Evolutionary conservation across 1,140 invertebrate genomes (phyloP).

Genomic region (Cydia splendana): DNA sequence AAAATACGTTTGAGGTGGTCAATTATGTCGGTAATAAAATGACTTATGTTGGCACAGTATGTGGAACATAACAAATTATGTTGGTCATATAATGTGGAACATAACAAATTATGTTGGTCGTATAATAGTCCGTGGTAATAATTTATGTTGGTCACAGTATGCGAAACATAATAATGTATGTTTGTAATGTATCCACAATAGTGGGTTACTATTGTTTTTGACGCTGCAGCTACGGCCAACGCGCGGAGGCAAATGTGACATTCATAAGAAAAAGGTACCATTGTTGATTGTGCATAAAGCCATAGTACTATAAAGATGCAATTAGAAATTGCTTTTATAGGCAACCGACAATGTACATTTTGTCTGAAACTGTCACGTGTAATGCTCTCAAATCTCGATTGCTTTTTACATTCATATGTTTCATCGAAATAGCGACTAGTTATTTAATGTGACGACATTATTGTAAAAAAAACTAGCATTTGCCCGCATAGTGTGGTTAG

Average conservation of each 20-base stretch:
- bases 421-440: background rate
- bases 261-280: no score
- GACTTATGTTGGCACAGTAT: background rate
- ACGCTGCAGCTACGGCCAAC: background rate
- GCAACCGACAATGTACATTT: background rate
- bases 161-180: no score
- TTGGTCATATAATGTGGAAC: background rate
- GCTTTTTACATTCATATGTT: background rate
- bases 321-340: no score
- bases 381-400: background rate
- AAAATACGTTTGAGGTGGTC: background rate
- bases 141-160: background rate
- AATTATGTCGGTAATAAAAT: conserved; percentile 18
- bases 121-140: background rate
- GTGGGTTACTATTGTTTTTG: background rate
- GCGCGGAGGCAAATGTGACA: no score
- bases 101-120: conserved; percentile 2
- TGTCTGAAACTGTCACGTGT: background rate
- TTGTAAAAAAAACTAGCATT: no score
- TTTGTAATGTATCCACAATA: background rate
- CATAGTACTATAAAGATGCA: no score
- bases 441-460: no score
- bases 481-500: no score
- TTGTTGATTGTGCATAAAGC: no score
- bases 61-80: background rate